Conservation (phyloP, 2,888 invertebrate species). For the Cotesia congregata region DNA sequence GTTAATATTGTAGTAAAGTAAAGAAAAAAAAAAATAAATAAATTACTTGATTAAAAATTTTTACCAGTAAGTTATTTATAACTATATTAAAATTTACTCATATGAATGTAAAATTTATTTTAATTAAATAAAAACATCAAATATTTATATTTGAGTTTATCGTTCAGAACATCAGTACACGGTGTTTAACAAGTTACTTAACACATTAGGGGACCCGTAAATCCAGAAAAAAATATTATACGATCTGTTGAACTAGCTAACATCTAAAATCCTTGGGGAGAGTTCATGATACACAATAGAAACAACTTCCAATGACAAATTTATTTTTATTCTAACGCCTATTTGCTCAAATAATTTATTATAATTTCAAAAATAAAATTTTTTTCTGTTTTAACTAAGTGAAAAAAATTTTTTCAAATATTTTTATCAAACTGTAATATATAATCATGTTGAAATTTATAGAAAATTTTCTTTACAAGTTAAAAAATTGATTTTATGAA, state of each 20-base stretch:
- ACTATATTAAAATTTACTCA: too few relatives aligned
- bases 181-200: neutral
- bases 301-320: slow-evolving; percentile 1
- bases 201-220: neutral
- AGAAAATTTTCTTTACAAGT: too few relatives aligned
- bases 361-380: neutral
- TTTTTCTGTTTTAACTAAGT: neutral
- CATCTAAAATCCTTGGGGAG: neutral
- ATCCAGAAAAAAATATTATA: neutral
- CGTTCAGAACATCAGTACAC: neutral
- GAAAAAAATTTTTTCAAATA: neutral
- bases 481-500: too few relatives aligned
- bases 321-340: neutral
- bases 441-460: neutral
- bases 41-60: too few relatives aligned
- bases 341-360: slow-evolving; percentile 16
- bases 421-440: neutral
- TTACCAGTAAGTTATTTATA: too few relatives aligned
- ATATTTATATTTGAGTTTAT: neutral
- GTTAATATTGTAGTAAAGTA: too few relatives aligned
- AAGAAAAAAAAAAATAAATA: too few relatives aligned
- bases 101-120: neutral
- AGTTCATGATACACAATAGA: slow-evolving; percentile 1
- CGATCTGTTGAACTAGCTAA: neutral
- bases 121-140: neutral